A percentile compares a stretch with the other conserved stretches of the same genome.
phyloP scores from a whole-genome alignment of 2,888 invertebrate species.

The Andrena minutula region DNA sequence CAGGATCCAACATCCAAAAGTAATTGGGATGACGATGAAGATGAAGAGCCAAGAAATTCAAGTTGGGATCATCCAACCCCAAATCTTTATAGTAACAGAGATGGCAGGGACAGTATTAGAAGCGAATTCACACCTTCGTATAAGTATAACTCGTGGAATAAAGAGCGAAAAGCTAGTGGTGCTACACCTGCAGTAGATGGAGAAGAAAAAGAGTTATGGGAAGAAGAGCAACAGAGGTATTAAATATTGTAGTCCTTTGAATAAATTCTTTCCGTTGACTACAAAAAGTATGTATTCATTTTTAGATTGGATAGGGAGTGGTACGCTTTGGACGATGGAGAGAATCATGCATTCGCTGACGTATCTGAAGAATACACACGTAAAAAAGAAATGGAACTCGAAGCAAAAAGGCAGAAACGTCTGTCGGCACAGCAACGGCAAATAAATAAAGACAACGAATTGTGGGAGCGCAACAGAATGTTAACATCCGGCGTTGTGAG shows the following conservation, averaged over 20 bases:
- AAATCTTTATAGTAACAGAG: slow-evolving; percentile 85
- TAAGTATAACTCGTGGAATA: slow-evolving; percentile 93
- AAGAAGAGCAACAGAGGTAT: slow-evolving; percentile 92
- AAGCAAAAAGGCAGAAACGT: slow-evolving; percentile 95
- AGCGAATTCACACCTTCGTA: slow-evolving; percentile 93
- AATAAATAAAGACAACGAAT: slow-evolving; percentile 98
- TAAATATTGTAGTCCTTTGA: neutral
- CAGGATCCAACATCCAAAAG: slow-evolving; percentile 88
- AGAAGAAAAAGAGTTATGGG: slow-evolving; percentile 94
- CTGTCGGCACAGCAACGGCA: slow-evolving; percentile 98
- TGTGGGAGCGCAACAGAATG: slow-evolving; percentile 99
- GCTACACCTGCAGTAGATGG: slow-evolving; percentile 87
- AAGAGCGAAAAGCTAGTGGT: slow-evolving; percentile 88
- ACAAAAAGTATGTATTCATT: slow-evolving; percentile 11
- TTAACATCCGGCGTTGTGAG: slow-evolving; percentile 97
- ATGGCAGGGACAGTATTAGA: slow-evolving; percentile 83
- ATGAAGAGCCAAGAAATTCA: slow-evolving; percentile 89
- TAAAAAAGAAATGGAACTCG: slow-evolving; percentile 96
- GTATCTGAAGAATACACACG: slow-evolving; percentile 96
- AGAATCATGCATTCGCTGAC: slow-evolving; percentile 96
- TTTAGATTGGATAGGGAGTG: slow-evolving; percentile 95
- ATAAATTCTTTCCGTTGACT: neutral
- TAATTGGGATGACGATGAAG: slow-evolving; percentile 91
- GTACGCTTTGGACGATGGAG: slow-evolving; percentile 98
- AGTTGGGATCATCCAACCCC: slow-evolving; percentile 98